Evolutionary conservation across 2,113 vertebrate species (phyloP), one percentile per base, ranked within the genome.

Genomic region (Manacus vitellinus): DNA sequence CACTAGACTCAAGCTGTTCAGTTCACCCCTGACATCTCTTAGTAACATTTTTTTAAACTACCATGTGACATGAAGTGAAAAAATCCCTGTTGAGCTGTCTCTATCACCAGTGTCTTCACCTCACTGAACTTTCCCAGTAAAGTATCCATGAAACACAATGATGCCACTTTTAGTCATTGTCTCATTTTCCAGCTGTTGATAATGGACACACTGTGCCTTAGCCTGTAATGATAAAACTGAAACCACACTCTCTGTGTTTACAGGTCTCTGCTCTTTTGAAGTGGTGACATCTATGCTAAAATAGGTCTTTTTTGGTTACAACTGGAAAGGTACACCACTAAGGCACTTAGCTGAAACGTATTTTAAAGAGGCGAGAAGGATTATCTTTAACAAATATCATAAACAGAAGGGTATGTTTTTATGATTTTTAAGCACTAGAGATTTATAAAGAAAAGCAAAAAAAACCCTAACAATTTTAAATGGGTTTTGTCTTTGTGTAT

Each of bases 101-200:
- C 93, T 76, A 10, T 62, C 91, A 79, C 27, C 37, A 95, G 54
- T 52, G 56, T 78, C 87, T 86, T 71, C 88, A 88, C 31, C 61
- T 73, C 80, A 70, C 80, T 93, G 83, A 93, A 80, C 61, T 75
- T 78, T 43, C 63, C 55, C 80, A 85, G 67, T 75, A 89, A 95
- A 96, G 56, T 54, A 80, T 85, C 74, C 67, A 88, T 43, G 33
- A 95, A 84, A 94, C 49, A 87, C 72, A 94, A 43, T 80, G 93
- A 92, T 87, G 65, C n/a, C 35, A 59, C 56, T 46, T 92, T 56
- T 70, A 88, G 85, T 70, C 59, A 77, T 89, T 77, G 59, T 63
- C 78, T 91, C 49, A 52, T 91, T 88, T 79, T 84, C 76, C 67
- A 84, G 66, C 43, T 88, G 75, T 81, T 91, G 58, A 51, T 67